Base-by-base conservation (phyloP, 1,140 invertebrate genomes). In the Lamellibrachia luymesi region DNA sequence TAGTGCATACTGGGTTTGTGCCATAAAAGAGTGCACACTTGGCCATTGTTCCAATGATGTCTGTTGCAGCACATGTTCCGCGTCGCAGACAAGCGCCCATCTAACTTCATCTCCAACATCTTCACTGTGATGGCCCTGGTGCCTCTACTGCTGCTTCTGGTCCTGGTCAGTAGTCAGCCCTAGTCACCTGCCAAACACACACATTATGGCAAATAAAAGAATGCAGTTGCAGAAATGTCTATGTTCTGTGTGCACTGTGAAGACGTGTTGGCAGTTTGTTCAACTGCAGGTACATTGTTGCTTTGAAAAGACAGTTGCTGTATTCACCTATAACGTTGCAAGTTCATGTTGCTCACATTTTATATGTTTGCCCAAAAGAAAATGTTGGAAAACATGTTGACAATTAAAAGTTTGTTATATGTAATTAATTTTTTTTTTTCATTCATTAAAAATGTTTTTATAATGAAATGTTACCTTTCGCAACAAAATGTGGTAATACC, bases 11-110 rank as follows among this genome's bases (percentile, higher is more conserved):
- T 91, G 91, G 49, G 17, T 91, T 25, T 49, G 22, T 38, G 38
- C 38, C 38, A 38, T 38, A 38, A 38, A 38, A 38, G 38, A 38
- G 38, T 38, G 38, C 38, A 38, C 38, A 38, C 38, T 38, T 38
- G 38, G 38, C 38, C 38, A 38, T 38, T 38, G 38, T 38, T 38
- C 38, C 38, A 1, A 38, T 38, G 38, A 90, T 8, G 27, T 90
- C 17, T 94, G n/a, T 95, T 97, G 50, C 95, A 98, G 97, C 99
- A 99, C 97, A 96, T 98, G 96, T 99, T 99, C 97, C 97, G 98
- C 56, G 97, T 97, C 95, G 98, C 99, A 17, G 99, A 99, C 96
- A 98, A 98, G 94, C 97, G 98, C 91, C 99, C 99, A 91, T 97
- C 98, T 22, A 97, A 97, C 91, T 96, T 98, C 92, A 97, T 99